phyloP scores from a whole-genome alignment of 2,888 invertebrate species.

The Odontomyia ornata region DNA sequence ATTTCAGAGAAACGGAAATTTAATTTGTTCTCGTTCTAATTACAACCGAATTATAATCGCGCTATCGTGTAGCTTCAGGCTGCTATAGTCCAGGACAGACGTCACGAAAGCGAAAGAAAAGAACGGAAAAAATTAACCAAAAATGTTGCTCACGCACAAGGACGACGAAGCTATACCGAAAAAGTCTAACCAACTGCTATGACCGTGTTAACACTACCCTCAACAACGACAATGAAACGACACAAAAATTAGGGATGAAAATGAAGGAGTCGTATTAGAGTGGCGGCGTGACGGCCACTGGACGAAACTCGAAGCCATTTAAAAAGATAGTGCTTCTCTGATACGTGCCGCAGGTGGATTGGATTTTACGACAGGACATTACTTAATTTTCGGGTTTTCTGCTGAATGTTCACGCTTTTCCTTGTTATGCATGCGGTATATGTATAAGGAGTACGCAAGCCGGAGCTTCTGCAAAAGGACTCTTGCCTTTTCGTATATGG shows the following conservation, averaged over 20 bases:
- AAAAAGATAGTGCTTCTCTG: conserved; percentile 13
- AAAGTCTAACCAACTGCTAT: neutral
- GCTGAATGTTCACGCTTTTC: conserved; percentile 2
- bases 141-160: neutral
- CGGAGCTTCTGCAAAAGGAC: neutral
- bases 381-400: conserved; percentile 35
- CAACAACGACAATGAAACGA: neutral
- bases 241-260: neutral
- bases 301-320: conserved; percentile 9
- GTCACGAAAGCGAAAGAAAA: neutral
- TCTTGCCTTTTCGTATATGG: no score
- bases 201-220: neutral
- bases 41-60: conserved; percentile 36
- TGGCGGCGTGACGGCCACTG: neutral
- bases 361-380: conserved; percentile 39
- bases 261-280: neutral
- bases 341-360: conserved; percentile 38
- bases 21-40: conserved; percentile 29
- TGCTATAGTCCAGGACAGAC: neutral
- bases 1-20: conserved; percentile 31
- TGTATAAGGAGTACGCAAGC: neutral
- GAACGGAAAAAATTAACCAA: neutral
- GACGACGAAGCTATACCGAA: neutral
- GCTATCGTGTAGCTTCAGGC: neutral
- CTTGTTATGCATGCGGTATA: no score